Evolutionary conservation across 2,797 vertebrate genomes (phyloP).

Genomic region (Megalops cyprinoides): DNA sequence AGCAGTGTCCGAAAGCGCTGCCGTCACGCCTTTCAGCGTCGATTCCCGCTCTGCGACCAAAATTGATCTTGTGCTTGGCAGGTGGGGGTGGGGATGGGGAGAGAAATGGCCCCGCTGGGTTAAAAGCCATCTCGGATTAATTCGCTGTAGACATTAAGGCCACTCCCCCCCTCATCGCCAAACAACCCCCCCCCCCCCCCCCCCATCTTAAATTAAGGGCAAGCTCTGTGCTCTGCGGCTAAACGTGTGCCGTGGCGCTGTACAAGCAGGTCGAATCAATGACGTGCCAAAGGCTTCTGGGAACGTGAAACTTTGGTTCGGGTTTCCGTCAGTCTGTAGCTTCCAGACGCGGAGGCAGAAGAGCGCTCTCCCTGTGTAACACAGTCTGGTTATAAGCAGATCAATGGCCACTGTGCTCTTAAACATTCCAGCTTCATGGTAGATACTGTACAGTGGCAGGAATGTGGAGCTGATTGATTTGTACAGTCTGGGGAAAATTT

Average conservation of each 20-base stretch:
- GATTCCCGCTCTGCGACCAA: constrained; percentile 24
- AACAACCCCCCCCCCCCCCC: no score
- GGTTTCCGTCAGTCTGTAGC: constrained; percentile 37
- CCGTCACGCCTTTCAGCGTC: background rate
- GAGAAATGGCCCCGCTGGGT: background rate
- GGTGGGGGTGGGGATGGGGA: background rate
- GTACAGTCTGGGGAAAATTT: background rate
- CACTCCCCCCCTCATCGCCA: background rate
- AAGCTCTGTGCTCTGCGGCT: background rate
- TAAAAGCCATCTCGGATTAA: constrained; percentile 3
- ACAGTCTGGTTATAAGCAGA: background rate
- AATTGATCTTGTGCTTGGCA: constrained; percentile 9
- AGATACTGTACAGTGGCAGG: background rate
- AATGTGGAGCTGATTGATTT: constrained; percentile 1
- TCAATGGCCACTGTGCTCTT: background rate
- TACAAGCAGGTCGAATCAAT: constrained; percentile 18
- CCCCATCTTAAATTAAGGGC: background rate
- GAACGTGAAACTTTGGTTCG: constrained; percentile 44
- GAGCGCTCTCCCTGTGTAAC: constrained; percentile 1
- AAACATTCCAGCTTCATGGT: background rate
- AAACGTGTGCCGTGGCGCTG: background rate
- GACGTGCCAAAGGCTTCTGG: constrained; percentile 37
- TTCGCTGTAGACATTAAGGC: constrained; percentile 10
- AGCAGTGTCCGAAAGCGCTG: background rate
- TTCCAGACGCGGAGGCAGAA: constrained; percentile 10